These are phyloP conservation scores for Bagarius yarrelli DNA, from an alignment of 2,113 vertebrate species.

Conservation along the genomic window DNA sequence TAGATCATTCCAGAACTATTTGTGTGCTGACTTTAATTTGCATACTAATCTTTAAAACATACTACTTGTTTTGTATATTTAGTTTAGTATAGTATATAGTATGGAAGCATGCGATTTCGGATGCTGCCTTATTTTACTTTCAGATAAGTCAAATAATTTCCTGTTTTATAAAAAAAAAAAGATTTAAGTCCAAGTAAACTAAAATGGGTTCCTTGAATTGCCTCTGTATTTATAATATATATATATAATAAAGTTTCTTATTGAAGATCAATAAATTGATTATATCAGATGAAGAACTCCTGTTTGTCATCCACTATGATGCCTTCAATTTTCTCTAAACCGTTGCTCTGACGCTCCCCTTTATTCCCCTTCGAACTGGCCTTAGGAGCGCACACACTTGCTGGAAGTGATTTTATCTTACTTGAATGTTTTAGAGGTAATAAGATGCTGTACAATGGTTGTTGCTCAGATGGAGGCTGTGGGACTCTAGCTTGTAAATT, in stretches of 20 bases:
- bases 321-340: neutral
- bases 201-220: neutral
- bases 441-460: slow-evolving; percentile 25
- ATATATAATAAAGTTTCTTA: too few relatives aligned
- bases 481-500: slow-evolving; percentile 48
- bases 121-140: too few relatives aligned
- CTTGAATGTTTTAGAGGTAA: slow-evolving; percentile 47
- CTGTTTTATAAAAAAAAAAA: too few relatives aligned
- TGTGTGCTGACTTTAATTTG: too few relatives aligned
- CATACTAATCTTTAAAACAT: too few relatives aligned
- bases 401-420: slow-evolving; percentile 42
- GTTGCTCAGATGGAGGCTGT: slow-evolving; percentile 61
- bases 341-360: slow-evolving; percentile 3
- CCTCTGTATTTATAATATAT: neutral
- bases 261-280: neutral
- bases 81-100: too few relatives aligned
- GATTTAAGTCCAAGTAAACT: neutral
- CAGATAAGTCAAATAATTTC: too few relatives aligned
- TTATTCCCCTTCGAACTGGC: neutral
- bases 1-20: too few relatives aligned
- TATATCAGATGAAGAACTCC: slow-evolving; percentile 82
- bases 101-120: too few relatives aligned
- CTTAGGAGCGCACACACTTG: slow-evolving; percentile 1
- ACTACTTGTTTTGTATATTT: too few relatives aligned
- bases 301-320: slow-evolving; percentile 61